These are phyloP conservation scores for Penaeus monodon DNA, from an alignment of 2,888 invertebrate genomes.

Conservation along the genomic window DNA sequence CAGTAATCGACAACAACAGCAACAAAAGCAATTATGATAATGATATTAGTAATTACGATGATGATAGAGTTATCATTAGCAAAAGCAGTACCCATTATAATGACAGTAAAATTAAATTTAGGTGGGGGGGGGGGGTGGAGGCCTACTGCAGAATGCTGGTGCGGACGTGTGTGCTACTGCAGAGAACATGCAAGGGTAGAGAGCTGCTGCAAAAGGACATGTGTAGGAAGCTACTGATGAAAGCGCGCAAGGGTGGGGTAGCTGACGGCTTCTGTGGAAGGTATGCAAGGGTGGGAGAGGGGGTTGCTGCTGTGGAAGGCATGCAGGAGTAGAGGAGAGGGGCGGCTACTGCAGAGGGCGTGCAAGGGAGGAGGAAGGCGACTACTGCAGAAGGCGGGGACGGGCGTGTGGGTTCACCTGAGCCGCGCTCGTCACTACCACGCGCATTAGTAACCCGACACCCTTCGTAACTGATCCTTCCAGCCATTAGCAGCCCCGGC, in stretches of 20 bases:
- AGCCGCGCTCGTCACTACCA: constrained; percentile 52
- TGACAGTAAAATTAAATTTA: no score
- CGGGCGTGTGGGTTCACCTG: constrained; percentile 33
- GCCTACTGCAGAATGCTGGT: no score
- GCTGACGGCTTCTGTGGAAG: background rate
- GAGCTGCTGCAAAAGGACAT: no score
- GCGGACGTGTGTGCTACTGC: no score
- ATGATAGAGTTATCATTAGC: no score
- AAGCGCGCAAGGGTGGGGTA: background rate
- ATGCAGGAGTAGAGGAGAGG: background rate
- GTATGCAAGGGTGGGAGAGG: background rate
- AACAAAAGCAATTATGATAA: no score
- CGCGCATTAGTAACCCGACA: constrained; percentile 50
- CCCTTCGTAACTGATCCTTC: constrained; percentile 41
- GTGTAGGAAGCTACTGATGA: no score
- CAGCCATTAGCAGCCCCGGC: constrained; percentile 51
- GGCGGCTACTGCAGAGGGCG: background rate
- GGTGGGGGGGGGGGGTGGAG: no score
- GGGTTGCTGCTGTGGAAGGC: background rate
- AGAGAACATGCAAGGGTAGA: no score
- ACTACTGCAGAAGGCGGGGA: background rate
- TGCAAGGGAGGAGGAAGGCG: background rate
- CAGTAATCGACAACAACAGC: no score
- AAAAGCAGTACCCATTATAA: no score
- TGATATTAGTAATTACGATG: no score